Percentiles rank a stretch among this genome's conserved stretches.
Conservation (phyloP, 2,113 vertebrate species). For the Buteo buteo region DNA sequence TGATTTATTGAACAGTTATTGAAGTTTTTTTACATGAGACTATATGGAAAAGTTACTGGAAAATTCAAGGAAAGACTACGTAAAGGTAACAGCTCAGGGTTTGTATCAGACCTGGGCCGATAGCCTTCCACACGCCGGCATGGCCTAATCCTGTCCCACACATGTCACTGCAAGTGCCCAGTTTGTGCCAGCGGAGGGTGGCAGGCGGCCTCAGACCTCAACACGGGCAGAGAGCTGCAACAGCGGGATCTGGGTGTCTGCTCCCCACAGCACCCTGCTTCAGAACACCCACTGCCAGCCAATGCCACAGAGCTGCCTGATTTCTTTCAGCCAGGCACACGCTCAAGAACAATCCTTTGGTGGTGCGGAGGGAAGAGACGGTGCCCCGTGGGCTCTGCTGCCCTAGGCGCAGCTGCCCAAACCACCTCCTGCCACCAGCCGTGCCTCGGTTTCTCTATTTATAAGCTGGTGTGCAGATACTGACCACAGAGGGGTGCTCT, state of each 20-base stretch:
- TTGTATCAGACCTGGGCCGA: fast-evolving
- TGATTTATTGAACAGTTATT: slow-evolving; percentile 75
- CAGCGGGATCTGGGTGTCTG: neutral
- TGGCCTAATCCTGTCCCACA: neutral
- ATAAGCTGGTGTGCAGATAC: neutral
- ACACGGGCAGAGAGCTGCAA: neutral
- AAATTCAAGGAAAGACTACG: slow-evolving; percentile 10
- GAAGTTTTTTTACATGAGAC: slow-evolving; percentile 64
- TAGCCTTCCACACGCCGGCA: fast-evolving
- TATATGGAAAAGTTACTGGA: slow-evolving; percentile 44
- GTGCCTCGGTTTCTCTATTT: neutral
- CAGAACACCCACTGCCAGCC: fast-evolving
- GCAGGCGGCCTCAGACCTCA: neutral
- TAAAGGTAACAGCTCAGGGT: fast-evolving
- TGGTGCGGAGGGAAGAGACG: neutral
- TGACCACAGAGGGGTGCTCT: slow-evolving; percentile 52
- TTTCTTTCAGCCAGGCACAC: fast-evolving
- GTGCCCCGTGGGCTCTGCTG: neutral
- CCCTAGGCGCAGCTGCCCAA: neutral
- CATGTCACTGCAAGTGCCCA: fast-evolving
- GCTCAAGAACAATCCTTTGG: fast-evolving
- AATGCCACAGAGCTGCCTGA: fast-evolving
- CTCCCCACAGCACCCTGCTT: neutral
- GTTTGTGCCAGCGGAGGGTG: neutral
- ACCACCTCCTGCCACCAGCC: fast-evolving